Conservation (phyloP, 2,888 invertebrate genomes). For the Punctoribates punctum region DNA sequence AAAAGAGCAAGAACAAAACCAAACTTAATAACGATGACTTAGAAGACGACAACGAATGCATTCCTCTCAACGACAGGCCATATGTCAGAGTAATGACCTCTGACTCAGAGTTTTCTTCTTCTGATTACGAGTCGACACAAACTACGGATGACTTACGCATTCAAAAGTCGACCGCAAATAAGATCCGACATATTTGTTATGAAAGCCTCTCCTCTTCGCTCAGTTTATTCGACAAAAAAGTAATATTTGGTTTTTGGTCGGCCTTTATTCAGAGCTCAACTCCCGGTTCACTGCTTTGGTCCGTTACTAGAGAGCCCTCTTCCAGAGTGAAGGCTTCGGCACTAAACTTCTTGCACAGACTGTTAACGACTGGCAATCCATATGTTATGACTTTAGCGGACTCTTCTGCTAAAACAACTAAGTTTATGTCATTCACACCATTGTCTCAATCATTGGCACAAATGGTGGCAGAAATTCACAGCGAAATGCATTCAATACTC, state of each 20-base stretch:
- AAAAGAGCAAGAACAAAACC: not conserved
- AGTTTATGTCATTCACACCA: slow-evolving; percentile 35
- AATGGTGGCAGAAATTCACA: slow-evolving; percentile 39
- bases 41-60: slow-evolving; percentile 17
- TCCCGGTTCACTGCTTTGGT: not conserved
- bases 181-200: slow-evolving; percentile 37
- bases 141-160: not conserved
- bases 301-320: slow-evolving; percentile 25
- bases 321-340: slow-evolving; percentile 28
- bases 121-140: slow-evolving; percentile 31
- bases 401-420: not conserved
- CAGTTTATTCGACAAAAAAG: slow-evolving; percentile 25
- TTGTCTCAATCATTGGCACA: slow-evolving; percentile 39
- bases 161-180: not conserved
- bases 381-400: slow-evolving; percentile 35
- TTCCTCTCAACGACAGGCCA: not conserved
- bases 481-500: slow-evolving; percentile 22
- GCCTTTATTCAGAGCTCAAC: slow-evolving; percentile 16
- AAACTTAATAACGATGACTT: not conserved
- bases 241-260: slow-evolving; percentile 41
- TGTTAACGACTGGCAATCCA: slow-evolving; percentile 24
- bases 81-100: slow-evolving; percentile 23
- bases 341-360: slow-evolving; percentile 38
- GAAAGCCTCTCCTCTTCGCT: slow-evolving; percentile 21
- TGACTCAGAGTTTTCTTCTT: slow-evolving; percentile 41